Evolutionary conservation across 2,113 vertebrate genomes (phyloP).

Genomic region (Hippocampus guttulatus): DNA sequence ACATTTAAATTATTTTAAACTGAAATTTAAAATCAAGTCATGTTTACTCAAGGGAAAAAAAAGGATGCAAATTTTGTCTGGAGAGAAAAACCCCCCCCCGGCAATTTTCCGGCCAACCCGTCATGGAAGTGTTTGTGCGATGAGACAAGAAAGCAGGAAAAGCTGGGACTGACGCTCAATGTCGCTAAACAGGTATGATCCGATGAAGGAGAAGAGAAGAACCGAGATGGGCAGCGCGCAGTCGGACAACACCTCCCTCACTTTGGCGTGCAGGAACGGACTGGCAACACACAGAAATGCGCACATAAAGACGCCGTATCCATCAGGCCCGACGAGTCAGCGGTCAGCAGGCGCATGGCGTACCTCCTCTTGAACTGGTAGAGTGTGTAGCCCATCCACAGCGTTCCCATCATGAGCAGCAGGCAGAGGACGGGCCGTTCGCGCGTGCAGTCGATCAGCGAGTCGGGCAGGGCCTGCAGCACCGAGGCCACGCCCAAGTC

Average conservation of each 20-base stretch:
- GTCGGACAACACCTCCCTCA: conserved; percentile 94
- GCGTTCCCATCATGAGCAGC: conserved; percentile 92
- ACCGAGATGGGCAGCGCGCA: conserved; percentile 96
- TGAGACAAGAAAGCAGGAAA: neutral
- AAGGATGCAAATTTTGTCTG: too few species aligned
- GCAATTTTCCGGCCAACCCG: neutral
- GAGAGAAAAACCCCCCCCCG: too few species aligned
- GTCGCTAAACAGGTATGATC: conserved; percentile 88
- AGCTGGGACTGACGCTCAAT: conserved; percentile 84
- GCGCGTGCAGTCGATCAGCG: conserved; percentile 72
- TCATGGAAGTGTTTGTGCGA: neutral
- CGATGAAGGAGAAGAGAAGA: conserved; percentile 88
- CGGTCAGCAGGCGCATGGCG: neutral
- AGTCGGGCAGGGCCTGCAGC: conserved; percentile 49
- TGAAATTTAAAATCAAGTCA: neutral
- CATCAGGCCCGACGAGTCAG: neutral
- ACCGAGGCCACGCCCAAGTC: conserved; percentile 12
- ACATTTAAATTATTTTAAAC: too few species aligned
- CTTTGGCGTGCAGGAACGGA: conserved; percentile 88
- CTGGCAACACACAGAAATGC: conserved; percentile 60
- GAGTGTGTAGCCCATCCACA: conserved; percentile 95
- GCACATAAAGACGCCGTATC: neutral
- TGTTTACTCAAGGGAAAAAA: neutral
- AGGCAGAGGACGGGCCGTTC: conserved; percentile 89
- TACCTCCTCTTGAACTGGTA: conserved; percentile 98